phyloP scores from a whole-genome alignment of 2,888 invertebrate genomes.

The Tillus elongatus region DNA sequence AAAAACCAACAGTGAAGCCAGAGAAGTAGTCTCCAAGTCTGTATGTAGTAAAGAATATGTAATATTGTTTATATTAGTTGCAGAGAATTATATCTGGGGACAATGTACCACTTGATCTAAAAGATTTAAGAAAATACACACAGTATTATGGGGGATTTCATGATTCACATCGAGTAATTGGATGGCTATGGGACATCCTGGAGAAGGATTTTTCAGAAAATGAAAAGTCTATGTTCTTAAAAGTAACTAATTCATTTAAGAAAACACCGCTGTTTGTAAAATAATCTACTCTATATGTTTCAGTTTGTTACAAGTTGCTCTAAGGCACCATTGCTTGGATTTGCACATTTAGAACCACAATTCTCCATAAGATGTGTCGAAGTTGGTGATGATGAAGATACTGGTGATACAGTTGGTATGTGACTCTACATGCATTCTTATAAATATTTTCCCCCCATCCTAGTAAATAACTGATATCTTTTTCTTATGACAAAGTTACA shows the following conservation, averaged over 20 bases:
- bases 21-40: no score
- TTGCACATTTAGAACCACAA: slow-evolving; percentile 92
- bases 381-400: slow-evolving; percentile 95
- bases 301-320: slow-evolving; percentile 77
- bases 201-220: slow-evolving; percentile 88
- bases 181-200: slow-evolving; percentile 98
- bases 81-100: slow-evolving; percentile 95
- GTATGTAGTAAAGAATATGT: no score
- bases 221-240: slow-evolving; percentile 89
- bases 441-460: no score
- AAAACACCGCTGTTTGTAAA: no score
- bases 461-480: no score
- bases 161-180: slow-evolving; percentile 92
- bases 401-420: slow-evolving; percentile 73
- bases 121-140: slow-evolving; percentile 80
- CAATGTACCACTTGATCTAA: slow-evolving; percentile 83
- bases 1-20: no score
- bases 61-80: slow-evolving; percentile 46
- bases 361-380: slow-evolving; percentile 99
- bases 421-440: no score
- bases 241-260: slow-evolving; percentile 58
- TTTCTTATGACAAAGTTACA: no score
- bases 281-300: no score
- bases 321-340: slow-evolving; percentile 91
- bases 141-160: slow-evolving; percentile 99